Evolutionary conservation across 1,140 invertebrate species (phyloP), one percentile per base, ranked within the genome.

Genomic region (Cephus cinctus): DNA sequence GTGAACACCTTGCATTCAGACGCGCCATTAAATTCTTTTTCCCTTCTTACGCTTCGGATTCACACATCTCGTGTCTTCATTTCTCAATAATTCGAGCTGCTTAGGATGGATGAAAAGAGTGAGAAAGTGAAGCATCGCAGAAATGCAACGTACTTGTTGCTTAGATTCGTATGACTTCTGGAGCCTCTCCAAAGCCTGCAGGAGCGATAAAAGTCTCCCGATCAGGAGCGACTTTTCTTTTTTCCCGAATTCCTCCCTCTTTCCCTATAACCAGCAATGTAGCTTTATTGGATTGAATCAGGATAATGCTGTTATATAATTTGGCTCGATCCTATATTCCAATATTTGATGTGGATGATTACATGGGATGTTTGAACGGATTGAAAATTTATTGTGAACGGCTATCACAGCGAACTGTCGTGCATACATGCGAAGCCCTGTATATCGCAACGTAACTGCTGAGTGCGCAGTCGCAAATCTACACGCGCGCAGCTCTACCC

Each of bases 261-360:
- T 27, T 8, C 6, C 25, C 25, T n/a, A n/a, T 27, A 27, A 27
- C 25, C 25, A 27, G 25, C n/a, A 27, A 27, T 27, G 25, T n/a
- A 27, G 25, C 25, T 27, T 27, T 27, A 27, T 27, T n/a, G 25
- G 25, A 27, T 27, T n/a, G 25, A 27, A n/a, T n/a, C 6, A 27
- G 6, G 25, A 43, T 25, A 43, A 43, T 30, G 41, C 41, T 39
- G 44, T 57, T 51, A 51, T 49, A 42, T 45, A 53, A 57, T 57
- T 52, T 42, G 38, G 23, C 18, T 19, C 30, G 54, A 47, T 36
- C 40, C 40, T 21, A 23, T 49, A 47, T 44, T 57, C 46, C 54
- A 50, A 56, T 61, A 59, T 57, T 63, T 59, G 64, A 63, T 61
- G 61, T 55, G 54, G 30, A 41, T 52, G 56, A 62, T 63, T 61